Percentiles rank a stretch among this genome's conserved stretches.
Evolutionary conservation across 2,888 invertebrate genomes (phyloP).

Genomic region (Drosophila helvetica): DNA sequence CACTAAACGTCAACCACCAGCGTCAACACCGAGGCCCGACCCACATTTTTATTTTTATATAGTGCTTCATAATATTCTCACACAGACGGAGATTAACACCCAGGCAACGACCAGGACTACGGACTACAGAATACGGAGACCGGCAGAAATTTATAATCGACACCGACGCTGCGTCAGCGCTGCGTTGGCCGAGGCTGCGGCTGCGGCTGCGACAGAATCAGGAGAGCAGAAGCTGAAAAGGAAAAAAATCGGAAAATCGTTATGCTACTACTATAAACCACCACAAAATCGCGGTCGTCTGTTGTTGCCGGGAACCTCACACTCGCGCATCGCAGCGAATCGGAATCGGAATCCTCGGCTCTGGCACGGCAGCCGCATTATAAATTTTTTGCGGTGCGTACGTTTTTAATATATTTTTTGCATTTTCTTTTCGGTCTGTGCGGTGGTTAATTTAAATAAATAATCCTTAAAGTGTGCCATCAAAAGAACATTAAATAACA

Average conservation of each 20-base stretch:
- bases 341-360: constrained; percentile 62
- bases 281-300: constrained; percentile 69
- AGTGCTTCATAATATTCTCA: constrained; percentile 50
- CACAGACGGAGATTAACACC: constrained; percentile 58
- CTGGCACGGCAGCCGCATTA: constrained; percentile 65
- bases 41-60: constrained; percentile 62
- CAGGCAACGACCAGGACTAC: constrained; percentile 14
- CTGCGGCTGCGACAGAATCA: constrained; percentile 31
- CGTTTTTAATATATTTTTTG: constrained; percentile 49
- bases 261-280: constrained; percentile 58
- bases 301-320: constrained; percentile 60
- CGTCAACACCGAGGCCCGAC: constrained; percentile 58
- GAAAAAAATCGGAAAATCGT: constrained; percentile 76
- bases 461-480: constrained; percentile 65
- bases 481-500: constrained; percentile 13
- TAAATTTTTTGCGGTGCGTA: constrained; percentile 68
- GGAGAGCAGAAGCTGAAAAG: constrained; percentile 1
- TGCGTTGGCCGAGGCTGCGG: background rate
- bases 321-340: constrained; percentile 43
- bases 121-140: no score
- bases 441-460: constrained; percentile 77
- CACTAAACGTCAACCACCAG: constrained; percentile 78
- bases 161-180: constrained; percentile 7
- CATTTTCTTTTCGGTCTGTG: constrained; percentile 40
- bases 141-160: constrained; percentile 35